Conservation (phyloP, 1,140 invertebrate species). For the Anoplolepis gracilipes region DNA sequence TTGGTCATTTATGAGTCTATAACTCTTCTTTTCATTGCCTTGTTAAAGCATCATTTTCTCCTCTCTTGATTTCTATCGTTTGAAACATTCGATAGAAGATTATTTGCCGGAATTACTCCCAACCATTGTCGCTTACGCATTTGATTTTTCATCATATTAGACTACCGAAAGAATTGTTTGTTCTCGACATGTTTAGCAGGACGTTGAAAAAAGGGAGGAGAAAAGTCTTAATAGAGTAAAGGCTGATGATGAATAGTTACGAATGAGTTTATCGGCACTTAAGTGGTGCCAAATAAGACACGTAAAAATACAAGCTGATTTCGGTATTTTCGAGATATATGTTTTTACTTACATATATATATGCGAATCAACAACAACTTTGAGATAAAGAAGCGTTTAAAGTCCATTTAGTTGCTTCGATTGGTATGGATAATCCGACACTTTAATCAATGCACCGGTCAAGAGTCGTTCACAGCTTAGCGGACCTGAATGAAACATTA, state of each 20-base stretch:
- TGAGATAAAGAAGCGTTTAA: conserved; percentile 24
- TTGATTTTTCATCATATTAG: conserved; percentile 72
- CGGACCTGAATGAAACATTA: not conserved
- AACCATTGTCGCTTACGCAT: conserved; percentile 35
- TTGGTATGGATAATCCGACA: conserved; percentile 17
- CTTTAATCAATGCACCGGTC: conserved; percentile 20
- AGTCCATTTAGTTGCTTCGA: conserved; percentile 7
- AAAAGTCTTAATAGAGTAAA: conserved; percentile 37
- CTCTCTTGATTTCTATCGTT: conserved; percentile 65
- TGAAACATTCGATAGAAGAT: conserved; percentile 45
- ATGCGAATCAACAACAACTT: conserved; percentile 1
- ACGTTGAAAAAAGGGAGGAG: conserved; percentile 9
- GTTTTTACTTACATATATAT: not conserved
- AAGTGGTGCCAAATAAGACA: conserved; percentile 72
- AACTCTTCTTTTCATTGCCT: conserved; percentile 72
- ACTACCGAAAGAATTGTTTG: conserved; percentile 72
- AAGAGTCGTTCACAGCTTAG: not conserved
- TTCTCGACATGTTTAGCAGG: conserved; percentile 67
- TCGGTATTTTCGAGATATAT: not conserved
- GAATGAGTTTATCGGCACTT: conserved; percentile 71
- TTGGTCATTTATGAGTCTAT: conserved; percentile 67
- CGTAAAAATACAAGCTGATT: conserved; percentile 65
- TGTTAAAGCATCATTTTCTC: conserved; percentile 73
- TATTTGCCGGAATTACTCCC: conserved; percentile 63
- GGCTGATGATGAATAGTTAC: conserved; percentile 64